phyloP scores from a whole-genome alignment of 2,888 invertebrate genomes.

The Andricus quercusramuli region DNA sequence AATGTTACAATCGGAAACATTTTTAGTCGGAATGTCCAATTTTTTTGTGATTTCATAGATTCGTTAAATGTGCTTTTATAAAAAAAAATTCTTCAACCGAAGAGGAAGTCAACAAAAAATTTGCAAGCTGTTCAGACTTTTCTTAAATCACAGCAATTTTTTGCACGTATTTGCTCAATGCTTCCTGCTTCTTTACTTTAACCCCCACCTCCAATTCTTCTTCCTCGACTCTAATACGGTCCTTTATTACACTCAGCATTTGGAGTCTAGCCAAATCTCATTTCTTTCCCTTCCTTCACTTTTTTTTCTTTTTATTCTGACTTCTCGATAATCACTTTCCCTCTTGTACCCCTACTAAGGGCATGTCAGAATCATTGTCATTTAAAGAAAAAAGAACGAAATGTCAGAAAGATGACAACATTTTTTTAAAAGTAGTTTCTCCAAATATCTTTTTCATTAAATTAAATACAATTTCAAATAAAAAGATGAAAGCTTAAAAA shows the following conservation, averaged over 20 bases:
- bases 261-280: conserved; percentile 12
- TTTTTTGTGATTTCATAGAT: too few species aligned
- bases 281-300: not conserved
- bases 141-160: conserved; percentile 14
- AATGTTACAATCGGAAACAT: too few species aligned
- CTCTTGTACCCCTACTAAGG: not conserved
- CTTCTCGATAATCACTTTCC: conserved; percentile 15
- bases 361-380: conserved; percentile 12
- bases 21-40: too few species aligned
- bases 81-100: too few species aligned
- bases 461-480: not conserved
- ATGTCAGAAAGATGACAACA: not conserved
- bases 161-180: conserved; percentile 4
- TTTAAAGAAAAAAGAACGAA: not conserved
- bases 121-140: conserved; percentile 10
- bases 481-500: too few species aligned
- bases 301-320: not conserved
- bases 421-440: too few species aligned
- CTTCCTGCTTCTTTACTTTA: conserved; percentile 12
- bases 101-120: not conserved
- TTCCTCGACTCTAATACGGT: conserved; percentile 5
- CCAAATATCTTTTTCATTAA: not conserved
- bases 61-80: too few species aligned
- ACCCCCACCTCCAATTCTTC: not conserved
- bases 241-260: conserved; percentile 31